Evolutionary conservation across 2,888 invertebrate genomes (phyloP), one percentile per base, ranked within the genome.

Genomic region (Petrolisthes manimaculis): DNA sequence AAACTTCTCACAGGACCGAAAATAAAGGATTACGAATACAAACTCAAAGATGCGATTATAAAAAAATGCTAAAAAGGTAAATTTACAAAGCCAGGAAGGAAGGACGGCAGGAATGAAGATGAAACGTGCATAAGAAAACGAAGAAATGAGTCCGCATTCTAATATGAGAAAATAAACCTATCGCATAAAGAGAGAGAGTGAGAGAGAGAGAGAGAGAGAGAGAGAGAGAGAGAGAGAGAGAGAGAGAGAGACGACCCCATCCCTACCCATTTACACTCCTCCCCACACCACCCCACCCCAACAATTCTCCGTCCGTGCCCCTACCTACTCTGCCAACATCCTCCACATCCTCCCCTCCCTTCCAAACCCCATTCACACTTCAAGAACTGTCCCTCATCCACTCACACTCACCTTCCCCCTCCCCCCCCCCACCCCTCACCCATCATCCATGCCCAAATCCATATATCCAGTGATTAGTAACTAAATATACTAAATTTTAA

Each of bases 151-250:
- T 18, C 61, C 56, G 18, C 12, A 21, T 79, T 69, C 51, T 2
- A 77, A 71, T n/a, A 18, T 14, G 55, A 53, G 61, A 82, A 24
- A 37, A 51, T 9, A 55, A 67, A 21, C 14, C n/a, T n/a, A n/a
- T n/a, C n/a, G n/a, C n/a, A n/a, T 21, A 84, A 71, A 84, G 69
- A 79, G 69, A 79, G 18, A 51, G 55, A 51, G 71, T 69, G 79
- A 85, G 56, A 61, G 61, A 61, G 61, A 14, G 61, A 61, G 8
- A 61, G 85, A 37, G 51, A 37, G 53, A n/a, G 54, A 24, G 51
- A 77, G 55, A 54, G 84, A 56, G 24, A 21, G 78, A 56, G 78
- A 61, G 67, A 61, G 54, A 55, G 78, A 55, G 56, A 54, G 53
- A 61, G 61, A 24, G 67, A 71, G 71, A 71, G 12, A 81, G 61